These are phyloP conservation scores for Lamellibrachia satsuma DNA, from an alignment of 2,888 invertebrate species.

Conservation along the genomic window DNA sequence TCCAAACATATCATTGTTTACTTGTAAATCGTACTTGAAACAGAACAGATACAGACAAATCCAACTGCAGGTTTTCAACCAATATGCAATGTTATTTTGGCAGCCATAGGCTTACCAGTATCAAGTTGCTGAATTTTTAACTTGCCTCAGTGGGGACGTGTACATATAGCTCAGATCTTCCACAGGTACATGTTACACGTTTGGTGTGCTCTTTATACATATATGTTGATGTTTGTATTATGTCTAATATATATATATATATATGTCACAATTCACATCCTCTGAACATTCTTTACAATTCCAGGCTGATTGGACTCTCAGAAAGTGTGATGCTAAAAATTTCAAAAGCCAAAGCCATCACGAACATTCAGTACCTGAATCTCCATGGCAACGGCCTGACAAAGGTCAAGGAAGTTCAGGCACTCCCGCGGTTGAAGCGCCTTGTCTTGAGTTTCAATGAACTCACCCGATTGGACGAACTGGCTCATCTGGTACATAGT, in stretches of 20 bases:
- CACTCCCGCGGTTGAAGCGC: conserved; percentile 50
- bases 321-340: background rate
- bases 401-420: conserved; percentile 48
- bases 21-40: no score
- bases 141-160: no score
- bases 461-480: conserved; percentile 59
- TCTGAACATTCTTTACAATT: no score
- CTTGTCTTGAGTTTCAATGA: conserved; percentile 63
- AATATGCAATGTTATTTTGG: no score
- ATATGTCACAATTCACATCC: no score
- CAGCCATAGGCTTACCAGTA: no score
- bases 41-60: no score
- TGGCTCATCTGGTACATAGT: conserved; percentile 56
- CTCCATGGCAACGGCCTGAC: conserved; percentile 61
- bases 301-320: background rate
- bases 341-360: background rate
- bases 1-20: no score
- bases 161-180: no score
- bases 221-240: background rate
- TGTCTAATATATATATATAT: no score
- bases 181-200: background rate
- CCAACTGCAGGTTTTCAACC: no score
- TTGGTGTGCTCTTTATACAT: background rate
- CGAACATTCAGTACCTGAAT: conserved; percentile 55
- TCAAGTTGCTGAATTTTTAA: no score